Evolutionary conservation across 2,797 vertebrate species (phyloP).

Genomic region (Pseudomugil gertrudae): DNA sequence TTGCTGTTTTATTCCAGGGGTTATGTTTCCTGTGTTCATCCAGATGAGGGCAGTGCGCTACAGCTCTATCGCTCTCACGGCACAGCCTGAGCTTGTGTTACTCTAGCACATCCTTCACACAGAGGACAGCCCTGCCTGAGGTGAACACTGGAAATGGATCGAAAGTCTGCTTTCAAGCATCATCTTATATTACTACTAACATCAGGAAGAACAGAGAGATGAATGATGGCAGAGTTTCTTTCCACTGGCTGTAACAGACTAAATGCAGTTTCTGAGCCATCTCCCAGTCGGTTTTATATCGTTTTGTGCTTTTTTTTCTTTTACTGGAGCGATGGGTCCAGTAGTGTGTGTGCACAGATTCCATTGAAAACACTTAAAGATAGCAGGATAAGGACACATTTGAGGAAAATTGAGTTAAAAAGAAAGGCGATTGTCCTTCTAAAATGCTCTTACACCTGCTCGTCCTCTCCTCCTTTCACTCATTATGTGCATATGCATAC

Average conservation of each 20-base stretch:
- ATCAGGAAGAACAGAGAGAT: slow-evolving; percentile 38
- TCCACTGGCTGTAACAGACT: slow-evolving; percentile 27
- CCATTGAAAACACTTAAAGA: not conserved
- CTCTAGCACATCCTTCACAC: slow-evolving; percentile 4
- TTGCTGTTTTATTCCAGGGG: no score
- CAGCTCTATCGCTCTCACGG: slow-evolving; percentile 36
- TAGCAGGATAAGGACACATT: not conserved
- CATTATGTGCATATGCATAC: slow-evolving; percentile 21
- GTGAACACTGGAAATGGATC: slow-evolving; percentile 20
- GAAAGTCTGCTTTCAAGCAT: slow-evolving; percentile 51
- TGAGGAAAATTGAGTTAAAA: not conserved
- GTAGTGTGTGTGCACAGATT: not conserved
- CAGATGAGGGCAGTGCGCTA: slow-evolving; percentile 70
- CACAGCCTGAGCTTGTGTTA: not conserved
- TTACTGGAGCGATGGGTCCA: not conserved
- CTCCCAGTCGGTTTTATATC: not conserved
- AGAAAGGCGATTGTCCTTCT: not conserved
- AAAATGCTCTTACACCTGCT: not conserved
- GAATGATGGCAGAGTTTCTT: slow-evolving; percentile 12
- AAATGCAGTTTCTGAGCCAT: not conserved
- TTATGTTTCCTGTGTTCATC: slow-evolving; percentile 30
- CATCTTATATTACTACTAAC: slow-evolving; percentile 45
- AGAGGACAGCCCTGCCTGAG: slow-evolving; percentile 24
- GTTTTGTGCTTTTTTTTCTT: not conserved
- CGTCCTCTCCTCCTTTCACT: not conserved